Base-by-base conservation (phyloP, 2,113 vertebrate species). In the Cyanoliseus patagonus region DNA sequence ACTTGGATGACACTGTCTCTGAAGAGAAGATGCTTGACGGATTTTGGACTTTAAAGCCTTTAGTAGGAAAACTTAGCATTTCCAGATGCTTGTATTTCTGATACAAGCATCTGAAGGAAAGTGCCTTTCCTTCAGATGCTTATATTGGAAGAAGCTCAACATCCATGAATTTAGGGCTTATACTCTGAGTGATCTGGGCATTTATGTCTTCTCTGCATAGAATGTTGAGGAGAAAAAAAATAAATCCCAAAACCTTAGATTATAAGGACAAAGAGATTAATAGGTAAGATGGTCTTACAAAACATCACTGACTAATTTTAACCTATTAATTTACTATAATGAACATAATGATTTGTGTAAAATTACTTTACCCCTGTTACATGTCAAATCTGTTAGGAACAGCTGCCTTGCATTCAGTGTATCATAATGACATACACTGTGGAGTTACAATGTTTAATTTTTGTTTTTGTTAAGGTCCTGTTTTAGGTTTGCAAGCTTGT, bases 11-110 rank as follows among this genome's bases (percentile, higher is more conserved):
- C 97, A 97, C 97, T 97, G 97, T 98, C 98, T 98, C 98, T 95
- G 96, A 98, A 97, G 98, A 98, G 96, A 97, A 97, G 95, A 98
- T 95, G 94, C 97, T 98, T 98, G 97, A 98, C 97, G 97, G 97
- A 92, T 97, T 98, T 97, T 97, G 96, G 88, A 98, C 97, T 98
- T 98, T 97, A 97, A 98, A 98, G 97, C 87, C 90, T 95, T 96
- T 94, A 91, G 94, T 95, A 97, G 92, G 96, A 97, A 98, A 98
- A 98, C 44, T 19, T 44, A 44, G 57, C 33, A 59, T 59, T 59
- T 59, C 57, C 57, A 57, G 63, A 70, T 92, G 70, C 90, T 87
- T 59, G 15, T 97, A 96, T 98, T 98, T 98, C 96, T 59, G 33
- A 59, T 59, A 35, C n/a, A 59, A 59, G 57, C 33, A 59, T 35